Evolutionary conservation across 1,140 invertebrate genomes (phyloP), one percentile per base, ranked within the genome.

Genomic region (Manduca sexta): DNA sequence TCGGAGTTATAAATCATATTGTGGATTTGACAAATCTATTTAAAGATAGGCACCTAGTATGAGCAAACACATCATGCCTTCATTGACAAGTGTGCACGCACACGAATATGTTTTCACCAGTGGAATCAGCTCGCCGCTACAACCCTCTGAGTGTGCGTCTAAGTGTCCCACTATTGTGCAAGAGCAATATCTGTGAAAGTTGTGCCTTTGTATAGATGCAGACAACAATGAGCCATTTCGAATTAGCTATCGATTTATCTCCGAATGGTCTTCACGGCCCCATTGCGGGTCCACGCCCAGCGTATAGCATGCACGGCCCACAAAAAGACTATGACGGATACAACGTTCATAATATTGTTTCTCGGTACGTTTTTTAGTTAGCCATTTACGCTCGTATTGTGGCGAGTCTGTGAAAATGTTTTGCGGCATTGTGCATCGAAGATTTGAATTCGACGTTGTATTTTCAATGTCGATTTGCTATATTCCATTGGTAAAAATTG

Each of bases 211-310:
- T 80, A 69, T 57, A 54, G 51, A 60, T 51, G 60, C 72, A 78
- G 69, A 83, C 73, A 81, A 81, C 79, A 83, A 83, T 83, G 68
- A 75, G 61, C 74, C 74, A 72, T 83, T 83, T 68, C 60, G 69
- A 80, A 82, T 82, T 80, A 82, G 70, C 76, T 60, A 73, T 82
- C 74, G 76, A 78, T 76, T 74, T 80, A 82, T 82, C 72, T 75
- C 56, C 66, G 51, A 72, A 56, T 60, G 60, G 56, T 64, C 60
- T 63, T 60, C 61, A 58, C 52, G 58, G 52, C 31, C 31, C 49
- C 29, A 40, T 35, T 52, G 30, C 21, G 26, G 29, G 34, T 49
- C 13, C 39, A 49, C 53, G 53, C 49, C 59, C 60, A 53, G 21
- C 46, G 30, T 37, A 17, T 41, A 45, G 17, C 29, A 46, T 45